phyloP scores from a whole-genome alignment of 2,888 invertebrate species.

The Kuschelorhynchus macadamiae region DNA sequence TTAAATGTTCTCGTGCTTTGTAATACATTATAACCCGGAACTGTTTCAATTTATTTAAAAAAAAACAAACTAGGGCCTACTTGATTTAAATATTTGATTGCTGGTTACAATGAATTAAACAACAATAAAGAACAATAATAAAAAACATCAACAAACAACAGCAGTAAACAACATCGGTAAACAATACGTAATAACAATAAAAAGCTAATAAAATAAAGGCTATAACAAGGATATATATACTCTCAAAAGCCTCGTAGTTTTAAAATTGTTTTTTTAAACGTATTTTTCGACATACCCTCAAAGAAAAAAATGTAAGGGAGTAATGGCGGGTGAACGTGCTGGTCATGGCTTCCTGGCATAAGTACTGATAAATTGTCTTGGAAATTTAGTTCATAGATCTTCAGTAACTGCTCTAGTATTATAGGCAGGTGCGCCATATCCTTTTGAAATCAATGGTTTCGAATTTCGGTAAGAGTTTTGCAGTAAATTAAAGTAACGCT shows the following conservation, averaged over 20 bases:
- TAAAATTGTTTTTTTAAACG: neutral
- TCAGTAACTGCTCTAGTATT: neutral
- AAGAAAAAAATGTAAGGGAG: neutral
- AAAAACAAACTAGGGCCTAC: too few relatives aligned
- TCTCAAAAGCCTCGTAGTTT: neutral
- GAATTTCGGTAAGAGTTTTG: neutral
- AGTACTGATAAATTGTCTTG: neutral
- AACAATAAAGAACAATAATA: too few relatives aligned
- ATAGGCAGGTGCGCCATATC: neutral
- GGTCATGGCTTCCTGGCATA: neutral
- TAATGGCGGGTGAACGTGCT: neutral
- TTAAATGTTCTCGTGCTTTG: neutral
- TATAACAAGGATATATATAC: too few relatives aligned
- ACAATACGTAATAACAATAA: too few relatives aligned
- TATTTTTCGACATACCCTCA: constrained; percentile 1
- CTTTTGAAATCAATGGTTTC: neutral
- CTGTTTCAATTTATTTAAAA: too few relatives aligned
- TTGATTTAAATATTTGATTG: too few relatives aligned
- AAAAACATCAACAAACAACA: too few relatives aligned
- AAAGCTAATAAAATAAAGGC: too few relatives aligned
- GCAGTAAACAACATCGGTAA: too few relatives aligned
- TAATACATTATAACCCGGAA: neutral
- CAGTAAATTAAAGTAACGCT: neutral
- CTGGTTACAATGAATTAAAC: too few relatives aligned
- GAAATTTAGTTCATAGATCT: neutral